Conservation (phyloP, 2,888 invertebrate species). For the Chrysolina haemoptera region DNA sequence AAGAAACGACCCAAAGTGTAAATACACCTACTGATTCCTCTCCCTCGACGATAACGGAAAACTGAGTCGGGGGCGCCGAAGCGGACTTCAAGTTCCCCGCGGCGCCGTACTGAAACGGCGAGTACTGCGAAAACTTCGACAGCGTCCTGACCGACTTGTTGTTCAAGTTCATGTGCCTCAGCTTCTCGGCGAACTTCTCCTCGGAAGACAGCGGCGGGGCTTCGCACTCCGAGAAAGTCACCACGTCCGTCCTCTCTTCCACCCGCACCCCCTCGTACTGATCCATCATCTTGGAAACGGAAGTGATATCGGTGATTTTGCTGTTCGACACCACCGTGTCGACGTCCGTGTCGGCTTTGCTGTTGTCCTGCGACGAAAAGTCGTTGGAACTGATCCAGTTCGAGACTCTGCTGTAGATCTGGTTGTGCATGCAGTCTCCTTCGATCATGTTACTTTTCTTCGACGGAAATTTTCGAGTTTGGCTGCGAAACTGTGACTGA, state of each 20-base stretch:
- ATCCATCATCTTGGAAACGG: constrained; percentile 52
- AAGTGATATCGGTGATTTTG: constrained; percentile 61
- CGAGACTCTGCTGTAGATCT: constrained; percentile 60
- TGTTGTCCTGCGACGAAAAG: constrained; percentile 56
- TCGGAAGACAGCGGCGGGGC: constrained; percentile 46
- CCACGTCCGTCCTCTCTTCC: constrained; percentile 56
- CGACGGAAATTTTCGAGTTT: constrained; percentile 50
- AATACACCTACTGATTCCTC: constrained; percentile 57
- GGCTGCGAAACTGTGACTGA: constrained; percentile 22
- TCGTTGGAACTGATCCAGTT: constrained; percentile 65
- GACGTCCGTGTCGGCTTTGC: constrained; percentile 47
- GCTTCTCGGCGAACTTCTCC: constrained; percentile 50
- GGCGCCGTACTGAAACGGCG: constrained; percentile 48
- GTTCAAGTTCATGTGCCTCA: constrained; percentile 44
- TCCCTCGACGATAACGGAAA: constrained; percentile 63
- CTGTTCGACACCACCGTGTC: constrained; percentile 53
- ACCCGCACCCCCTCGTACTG: constrained; percentile 54
- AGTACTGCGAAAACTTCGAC: constrained; percentile 57
- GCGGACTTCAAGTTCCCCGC: constrained; percentile 50
- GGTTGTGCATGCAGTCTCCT: constrained; percentile 50
- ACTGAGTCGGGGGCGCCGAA: constrained; percentile 58
- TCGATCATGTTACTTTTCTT: constrained; percentile 51
- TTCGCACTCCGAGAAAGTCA: constrained; percentile 49
- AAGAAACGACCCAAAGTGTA: neutral
- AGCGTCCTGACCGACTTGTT: constrained; percentile 50